Base-by-base conservation (phyloP, 1,140 invertebrate species). In the Drosophila ananassae region DNA sequence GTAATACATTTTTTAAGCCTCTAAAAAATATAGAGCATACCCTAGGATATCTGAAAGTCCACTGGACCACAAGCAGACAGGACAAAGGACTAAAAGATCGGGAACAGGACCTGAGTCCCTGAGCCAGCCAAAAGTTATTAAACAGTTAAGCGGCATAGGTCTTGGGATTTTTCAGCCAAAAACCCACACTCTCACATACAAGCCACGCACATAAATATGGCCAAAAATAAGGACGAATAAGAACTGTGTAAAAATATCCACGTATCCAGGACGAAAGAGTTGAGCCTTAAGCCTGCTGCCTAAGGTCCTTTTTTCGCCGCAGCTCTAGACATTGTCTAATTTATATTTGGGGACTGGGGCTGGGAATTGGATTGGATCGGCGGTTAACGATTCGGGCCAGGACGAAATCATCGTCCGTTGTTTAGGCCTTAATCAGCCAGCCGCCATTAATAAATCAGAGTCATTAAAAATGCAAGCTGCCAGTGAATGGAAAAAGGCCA, bases 401-500 rank as follows among this genome's bases (percentile, higher is more conserved):
- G 81, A 71, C 85, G 90, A 89, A 87, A 91, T 90, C 89, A 91
- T 37, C 10, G 60, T 21, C 37, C 39, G 58, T 67, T 71, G 50
- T 69, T 51, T 85, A 69, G 81, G 82, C 78, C 85, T 91, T 91
- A 91, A 91, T 91, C 89, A 91, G 77, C 72, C 64, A 55, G 73
- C 82, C 89, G 89, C 89, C 89, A 91, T 91, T 91, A 91, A 91
- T 91, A 91, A 91, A 91, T 91, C 89, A 91, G 79, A 91, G 81
- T 87, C 89, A 91, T 91, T 91, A 91, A 91, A 91, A 91, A 91
- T 91, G 90, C 90, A 89, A 37, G 77, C 73, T 80, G 69, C 84
- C 68, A 64, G 64, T 78, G 69, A 66, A 84, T 73, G 55, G 57
- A 51, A 66, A 62, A 61, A 77, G 75, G 67, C 63, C 44, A 69